Base-by-base conservation (phyloP, 1,140 invertebrate species). In the Drosophila tani region DNA sequence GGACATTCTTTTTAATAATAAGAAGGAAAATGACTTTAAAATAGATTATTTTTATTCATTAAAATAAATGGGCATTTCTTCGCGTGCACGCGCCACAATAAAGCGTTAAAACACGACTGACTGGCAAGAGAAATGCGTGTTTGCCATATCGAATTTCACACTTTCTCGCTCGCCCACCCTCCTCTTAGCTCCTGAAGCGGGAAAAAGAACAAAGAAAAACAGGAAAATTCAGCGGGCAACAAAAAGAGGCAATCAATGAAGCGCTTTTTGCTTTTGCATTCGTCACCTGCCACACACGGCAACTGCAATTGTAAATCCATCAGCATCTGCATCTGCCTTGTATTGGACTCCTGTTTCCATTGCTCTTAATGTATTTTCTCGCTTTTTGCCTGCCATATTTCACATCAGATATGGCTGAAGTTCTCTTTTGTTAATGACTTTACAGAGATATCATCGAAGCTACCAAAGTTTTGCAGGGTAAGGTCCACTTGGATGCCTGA, bases 91-190 rank as follows among this genome's bases (percentile, higher is more conserved):
- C 27, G 41, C 19, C 47, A 53, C 46, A 69, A 69, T 69, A 69
- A 69, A 69, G 65, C 65, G 63, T 68, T 68, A 68, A 69, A 69
- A 69, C 64, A 46, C 49, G 17, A 27, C 59, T 65, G 43, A 65
- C 32, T 65, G 45, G 65, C 60, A 65, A 65, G 59, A 49, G 24
- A 46, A 67, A 67, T 73, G 55, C 68, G 49, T 68, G 66, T 79
- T 79, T 79, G 68, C 57, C 59, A 73, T 86, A 73, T 86, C 63
- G 70, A 71, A 80, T 86, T 86, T 88, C 76, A 83, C 83, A 82
- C 83, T 66, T 64, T 60, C 51, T 55, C 60, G 41, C 29, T 19
- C 45, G 14, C 46, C 50, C 49, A 57, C 50, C 55, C 27, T 29
- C 38, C 62, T n/a, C 29, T 40, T 27, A 7, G 17, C n/a, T 21